Evolutionary conservation across 2,113 vertebrate species (phyloP), one percentile per base, ranked within the genome.

Genomic region (Oostethus manadensis): DNA sequence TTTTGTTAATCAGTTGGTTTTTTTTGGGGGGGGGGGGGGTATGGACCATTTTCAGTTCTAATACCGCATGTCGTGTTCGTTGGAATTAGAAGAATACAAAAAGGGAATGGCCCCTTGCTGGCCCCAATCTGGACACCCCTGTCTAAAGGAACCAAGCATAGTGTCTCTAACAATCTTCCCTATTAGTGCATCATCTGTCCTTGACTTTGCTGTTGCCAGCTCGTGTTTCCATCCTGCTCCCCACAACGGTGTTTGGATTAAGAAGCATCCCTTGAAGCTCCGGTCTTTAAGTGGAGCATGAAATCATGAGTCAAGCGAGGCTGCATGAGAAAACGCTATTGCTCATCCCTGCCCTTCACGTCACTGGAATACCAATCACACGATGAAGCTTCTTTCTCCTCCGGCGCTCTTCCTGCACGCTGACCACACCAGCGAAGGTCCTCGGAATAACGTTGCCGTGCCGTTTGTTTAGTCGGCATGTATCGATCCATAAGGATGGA

Each of bases 401-500:
- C n/a, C 18, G 17, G 14, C n/a, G 17, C 23, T 33, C 15, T 9
- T 33, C 16, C 33, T 22, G 18, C 23, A 45, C 15, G 6, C 8
- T 22, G 23, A 64, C 18, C 26, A 64, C 45, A 16, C 50, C 42
- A 33, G 15, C 21, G n/a, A 58, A 26, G 17, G 8, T 45, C 9
- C 42, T 58, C 14, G 15, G 18, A 47, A 38, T 53, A 9, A 44
- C 38, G 22, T 6, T 61, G 40, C 40, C 15, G 10, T 68, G 74
- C 61, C 65, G 73, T 73, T 54, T 14, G 66, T 84, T 84, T 69
- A 78, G 70, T 69, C 51, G 68, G 71, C 66, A 74, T 56, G 14
- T 82, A 87, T 87, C 72, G 85, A 86, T 87, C 78, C 56, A 35
- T 79, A 55, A 73, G 72, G 66, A 76, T 80, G 73, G 74, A 83